A percentile compares a stretch with the other conserved stretches of the same genome.
phyloP scores from a whole-genome alignment of 2,888 invertebrate genomes.

The Nephrotoma guestfalica region DNA sequence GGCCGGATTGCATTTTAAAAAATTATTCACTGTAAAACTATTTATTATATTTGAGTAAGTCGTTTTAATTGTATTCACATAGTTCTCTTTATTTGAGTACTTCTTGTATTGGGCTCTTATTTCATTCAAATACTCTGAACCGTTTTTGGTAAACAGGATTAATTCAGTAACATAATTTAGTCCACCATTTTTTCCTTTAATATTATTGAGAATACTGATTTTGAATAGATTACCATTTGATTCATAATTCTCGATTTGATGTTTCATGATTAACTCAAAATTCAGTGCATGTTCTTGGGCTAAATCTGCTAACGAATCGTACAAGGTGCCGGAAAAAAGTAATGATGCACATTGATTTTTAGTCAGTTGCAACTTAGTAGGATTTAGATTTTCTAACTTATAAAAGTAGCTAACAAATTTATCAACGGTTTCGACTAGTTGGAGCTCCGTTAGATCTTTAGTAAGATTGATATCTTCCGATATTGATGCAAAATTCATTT shows the following conservation, averaged over 20 bases:
- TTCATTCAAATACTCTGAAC: not conserved
- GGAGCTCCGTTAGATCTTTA: not conserved
- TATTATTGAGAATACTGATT: not conserved
- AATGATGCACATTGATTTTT: not conserved
- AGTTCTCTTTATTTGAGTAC: not conserved
- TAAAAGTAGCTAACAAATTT: not conserved
- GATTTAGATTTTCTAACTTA: not conserved
- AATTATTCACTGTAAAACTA: not conserved
- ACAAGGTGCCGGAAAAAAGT: not conserved
- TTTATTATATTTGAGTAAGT: not conserved
- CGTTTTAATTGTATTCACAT: not conserved
- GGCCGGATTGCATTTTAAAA: not conserved
- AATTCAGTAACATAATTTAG: not conserved
- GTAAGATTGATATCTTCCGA: not conserved
- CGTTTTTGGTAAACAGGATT: not conserved
- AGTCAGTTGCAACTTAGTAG: not conserved
- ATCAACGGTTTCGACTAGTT: not conserved
- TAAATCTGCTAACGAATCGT: not conserved
- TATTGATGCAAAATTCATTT: not conserved
- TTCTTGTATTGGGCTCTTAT: not conserved
- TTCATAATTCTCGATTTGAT: not conserved
- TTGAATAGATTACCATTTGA: not conserved
- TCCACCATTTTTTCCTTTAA: not conserved
- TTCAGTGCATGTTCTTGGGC: not conserved
- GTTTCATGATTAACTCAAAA: not conserved